Conservation (phyloP, 2,113 vertebrate species). For the Meriones unguiculatus region DNA sequence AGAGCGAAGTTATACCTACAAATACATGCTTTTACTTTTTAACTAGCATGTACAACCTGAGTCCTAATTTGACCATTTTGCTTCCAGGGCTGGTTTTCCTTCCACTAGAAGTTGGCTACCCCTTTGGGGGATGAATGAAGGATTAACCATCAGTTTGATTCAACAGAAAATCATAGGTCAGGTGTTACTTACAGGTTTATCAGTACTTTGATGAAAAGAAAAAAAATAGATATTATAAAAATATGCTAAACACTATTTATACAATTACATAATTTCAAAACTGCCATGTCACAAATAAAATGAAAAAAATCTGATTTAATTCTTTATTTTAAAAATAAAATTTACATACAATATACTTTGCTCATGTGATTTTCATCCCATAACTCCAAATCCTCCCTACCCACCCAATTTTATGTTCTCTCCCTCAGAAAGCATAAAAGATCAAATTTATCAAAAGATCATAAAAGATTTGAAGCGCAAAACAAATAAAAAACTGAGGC, state of each 20-base stretch:
- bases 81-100: slow-evolving; percentile 1
- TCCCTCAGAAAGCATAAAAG: background rate
- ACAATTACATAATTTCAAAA: background rate
- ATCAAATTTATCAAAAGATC: too few species aligned
- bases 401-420: background rate
- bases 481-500: background rate
- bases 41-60: background rate
- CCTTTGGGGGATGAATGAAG: background rate
- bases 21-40: background rate
- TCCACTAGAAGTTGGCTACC: background rate
- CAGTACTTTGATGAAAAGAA: slow-evolving; percentile 42
- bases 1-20: background rate
- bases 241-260: background rate
- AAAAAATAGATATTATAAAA: background rate
- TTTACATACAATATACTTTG: background rate
- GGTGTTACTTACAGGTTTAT: slow-evolving; percentile 27
- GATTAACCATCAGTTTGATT: slow-evolving; percentile 29
- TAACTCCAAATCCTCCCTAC: background rate
- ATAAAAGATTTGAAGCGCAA: background rate
- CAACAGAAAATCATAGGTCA: slow-evolving; percentile 20
- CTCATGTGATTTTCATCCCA: background rate
- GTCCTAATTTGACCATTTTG: background rate
- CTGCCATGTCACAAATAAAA: background rate
- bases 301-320: background rate
- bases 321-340: background rate